phyloP scores from a whole-genome alignment of 2,113 vertebrate species.

The Cairina moschata region DNA sequence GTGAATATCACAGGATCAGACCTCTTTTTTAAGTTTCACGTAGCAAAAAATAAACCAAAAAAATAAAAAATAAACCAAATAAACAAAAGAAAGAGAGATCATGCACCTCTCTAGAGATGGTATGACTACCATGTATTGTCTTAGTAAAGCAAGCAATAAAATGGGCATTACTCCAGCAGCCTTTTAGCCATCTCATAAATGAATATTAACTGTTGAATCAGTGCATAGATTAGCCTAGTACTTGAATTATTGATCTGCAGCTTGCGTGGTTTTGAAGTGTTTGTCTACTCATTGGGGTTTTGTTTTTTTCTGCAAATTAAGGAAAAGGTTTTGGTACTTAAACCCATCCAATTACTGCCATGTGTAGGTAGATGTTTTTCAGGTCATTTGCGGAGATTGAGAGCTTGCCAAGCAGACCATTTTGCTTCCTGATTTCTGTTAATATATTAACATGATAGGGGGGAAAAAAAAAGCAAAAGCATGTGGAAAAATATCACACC shows the following conservation, averaged over 20 bases:
- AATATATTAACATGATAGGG: neutral
- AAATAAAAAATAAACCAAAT: neutral
- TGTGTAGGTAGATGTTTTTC: neutral
- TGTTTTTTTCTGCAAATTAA: neutral
- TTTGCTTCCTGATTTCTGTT: conserved; percentile 15
- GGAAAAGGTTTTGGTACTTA: neutral
- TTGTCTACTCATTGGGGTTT: neutral
- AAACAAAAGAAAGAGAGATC: too few relatives aligned
- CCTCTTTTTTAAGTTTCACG: neutral
- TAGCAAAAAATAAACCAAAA: neutral
- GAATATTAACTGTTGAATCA: neutral
- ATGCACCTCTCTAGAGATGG: neutral
- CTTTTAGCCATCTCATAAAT: neutral
- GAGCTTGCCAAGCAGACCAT: neutral
- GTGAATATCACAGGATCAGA: neutral
- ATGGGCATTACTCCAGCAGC: neutral
- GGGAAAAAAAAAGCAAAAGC: neutral
- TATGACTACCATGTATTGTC: neutral
- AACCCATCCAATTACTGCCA: neutral
- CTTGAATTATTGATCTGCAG: neutral
- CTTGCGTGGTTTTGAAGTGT: neutral
- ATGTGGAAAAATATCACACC: neutral
- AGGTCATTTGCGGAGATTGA: neutral
- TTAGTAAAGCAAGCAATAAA: neutral
- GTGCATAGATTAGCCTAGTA: neutral